phyloP scores from a whole-genome alignment of 2,888 invertebrate genomes.

The Saturnia pavonia region DNA sequence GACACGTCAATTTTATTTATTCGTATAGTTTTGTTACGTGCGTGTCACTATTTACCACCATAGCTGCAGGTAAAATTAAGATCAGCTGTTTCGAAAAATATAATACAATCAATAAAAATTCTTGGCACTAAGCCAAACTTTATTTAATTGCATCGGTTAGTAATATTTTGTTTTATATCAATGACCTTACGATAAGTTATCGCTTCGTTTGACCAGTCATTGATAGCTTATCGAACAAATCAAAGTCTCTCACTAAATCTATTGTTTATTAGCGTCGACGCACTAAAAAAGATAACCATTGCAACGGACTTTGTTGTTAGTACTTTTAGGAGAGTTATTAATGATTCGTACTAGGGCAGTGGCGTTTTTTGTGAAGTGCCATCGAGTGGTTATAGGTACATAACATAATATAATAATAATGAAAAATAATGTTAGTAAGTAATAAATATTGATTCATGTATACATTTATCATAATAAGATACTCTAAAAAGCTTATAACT shows the following conservation, averaged over 20 bases:
- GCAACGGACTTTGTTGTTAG: background rate
- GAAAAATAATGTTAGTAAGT: too few species aligned
- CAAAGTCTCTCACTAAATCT: conserved; percentile 9
- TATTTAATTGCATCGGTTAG: background rate
- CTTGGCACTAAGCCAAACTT: background rate
- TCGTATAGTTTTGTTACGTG: too few species aligned
- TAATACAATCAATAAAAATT: background rate
- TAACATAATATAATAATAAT: too few species aligned
- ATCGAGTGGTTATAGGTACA: background rate
- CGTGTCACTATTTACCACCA: too few species aligned
- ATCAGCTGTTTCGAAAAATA: background rate
- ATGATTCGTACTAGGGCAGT: background rate
- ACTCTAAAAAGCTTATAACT: too few species aligned
- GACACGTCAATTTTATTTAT: too few species aligned
- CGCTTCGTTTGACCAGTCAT: background rate
- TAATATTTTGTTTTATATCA: conserved; percentile 8
- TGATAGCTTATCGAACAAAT: conserved; percentile 15
- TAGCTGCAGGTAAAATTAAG: background rate
- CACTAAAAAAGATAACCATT: background rate
- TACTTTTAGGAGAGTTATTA: background rate
- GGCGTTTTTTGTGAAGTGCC: background rate
- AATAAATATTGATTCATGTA: too few species aligned
- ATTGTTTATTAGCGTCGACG: conserved; percentile 11
- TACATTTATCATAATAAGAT: too few species aligned
- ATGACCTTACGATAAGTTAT: conserved; percentile 15